Evolutionary conservation across 2,113 vertebrate species (phyloP).

Genomic region (Tachycineta bicolor): DNA sequence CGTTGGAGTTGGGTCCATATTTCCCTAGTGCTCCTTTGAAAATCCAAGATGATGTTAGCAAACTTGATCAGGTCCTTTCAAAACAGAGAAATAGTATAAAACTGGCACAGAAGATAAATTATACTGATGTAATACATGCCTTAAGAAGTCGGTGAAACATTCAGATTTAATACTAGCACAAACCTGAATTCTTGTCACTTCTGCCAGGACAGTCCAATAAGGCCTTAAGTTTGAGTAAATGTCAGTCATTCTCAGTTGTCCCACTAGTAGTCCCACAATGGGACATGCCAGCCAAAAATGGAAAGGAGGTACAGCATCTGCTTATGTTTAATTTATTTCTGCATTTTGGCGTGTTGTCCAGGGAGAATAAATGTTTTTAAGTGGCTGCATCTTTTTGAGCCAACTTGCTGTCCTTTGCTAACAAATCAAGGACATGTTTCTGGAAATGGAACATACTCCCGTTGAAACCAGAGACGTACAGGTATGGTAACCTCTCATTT

Average conservation of each 20-base stretch:
- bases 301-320: slow-evolving; percentile 64
- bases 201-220: slow-evolving; percentile 59
- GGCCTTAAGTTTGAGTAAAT: slow-evolving; percentile 56
- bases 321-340: slow-evolving; percentile 70
- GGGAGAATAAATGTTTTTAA: slow-evolving; percentile 65
- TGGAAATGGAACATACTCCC: slow-evolving; percentile 12
- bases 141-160: neutral
- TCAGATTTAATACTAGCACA: slow-evolving; percentile 50
- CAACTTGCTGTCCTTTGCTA: slow-evolving; percentile 63
- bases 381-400: slow-evolving; percentile 64
- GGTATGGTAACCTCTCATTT: neutral
- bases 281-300: slow-evolving; percentile 57
- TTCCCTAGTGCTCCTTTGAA: neutral
- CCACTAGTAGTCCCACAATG: slow-evolving; percentile 54
- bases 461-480: neutral
- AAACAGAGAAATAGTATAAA: slow-evolving; percentile 34
- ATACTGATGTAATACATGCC: slow-evolving; percentile 15
- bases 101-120: neutral
- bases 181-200: slow-evolving; percentile 47
- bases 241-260: slow-evolving; percentile 60
- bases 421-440: slow-evolving; percentile 56
- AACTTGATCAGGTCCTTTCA: slow-evolving; percentile 40
- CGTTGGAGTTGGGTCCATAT: neutral
- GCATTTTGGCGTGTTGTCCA: slow-evolving; percentile 61
- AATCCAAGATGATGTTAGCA: neutral